Percentiles rank a stretch among this genome's conserved stretches.
Evolutionary conservation across 2,113 vertebrate genomes (phyloP).

Genomic region (Salvator merianae): DNA sequence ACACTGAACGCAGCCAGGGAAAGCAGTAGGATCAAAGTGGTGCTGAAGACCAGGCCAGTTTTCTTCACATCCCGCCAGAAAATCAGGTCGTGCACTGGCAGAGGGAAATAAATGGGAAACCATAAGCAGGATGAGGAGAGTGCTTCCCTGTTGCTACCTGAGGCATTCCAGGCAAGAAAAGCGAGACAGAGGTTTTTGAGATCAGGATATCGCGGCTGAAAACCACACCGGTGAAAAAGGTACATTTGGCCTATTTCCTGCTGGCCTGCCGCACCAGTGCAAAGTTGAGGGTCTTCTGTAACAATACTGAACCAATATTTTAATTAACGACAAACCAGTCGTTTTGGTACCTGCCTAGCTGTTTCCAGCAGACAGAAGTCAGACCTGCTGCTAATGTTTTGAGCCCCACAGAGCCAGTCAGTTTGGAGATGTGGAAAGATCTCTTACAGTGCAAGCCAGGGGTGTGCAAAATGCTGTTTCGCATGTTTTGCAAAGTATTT

Average conservation of each 20-base stretch:
- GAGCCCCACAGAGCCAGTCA: neutral
- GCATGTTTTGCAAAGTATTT: no score
- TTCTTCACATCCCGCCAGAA: conserved; percentile 91
- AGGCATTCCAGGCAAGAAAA: neutral
- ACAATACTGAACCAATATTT: no score
- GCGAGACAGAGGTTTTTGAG: neutral
- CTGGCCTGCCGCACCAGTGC: neutral
- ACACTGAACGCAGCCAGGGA: conserved; percentile 93
- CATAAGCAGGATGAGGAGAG: no score
- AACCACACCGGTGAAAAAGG: neutral
- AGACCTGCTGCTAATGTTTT: neutral
- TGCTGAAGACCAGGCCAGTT: conserved; percentile 85
- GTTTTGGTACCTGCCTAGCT: neutral
- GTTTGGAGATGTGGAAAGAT: neutral
- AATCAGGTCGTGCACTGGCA: conserved; percentile 85
- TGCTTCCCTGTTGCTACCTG: no score
- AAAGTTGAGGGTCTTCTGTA: neutral
- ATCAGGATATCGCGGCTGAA: neutral
- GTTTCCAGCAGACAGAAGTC: no score
- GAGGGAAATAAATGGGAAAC: neutral
- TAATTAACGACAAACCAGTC: no score
- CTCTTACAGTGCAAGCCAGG: neutral
- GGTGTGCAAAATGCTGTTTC: no score
- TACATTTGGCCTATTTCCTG: neutral
- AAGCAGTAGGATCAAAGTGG: conserved; percentile 86